Conservation (phyloP, 2,113 vertebrate species). For the Mesembrinibis cayennensis region DNA sequence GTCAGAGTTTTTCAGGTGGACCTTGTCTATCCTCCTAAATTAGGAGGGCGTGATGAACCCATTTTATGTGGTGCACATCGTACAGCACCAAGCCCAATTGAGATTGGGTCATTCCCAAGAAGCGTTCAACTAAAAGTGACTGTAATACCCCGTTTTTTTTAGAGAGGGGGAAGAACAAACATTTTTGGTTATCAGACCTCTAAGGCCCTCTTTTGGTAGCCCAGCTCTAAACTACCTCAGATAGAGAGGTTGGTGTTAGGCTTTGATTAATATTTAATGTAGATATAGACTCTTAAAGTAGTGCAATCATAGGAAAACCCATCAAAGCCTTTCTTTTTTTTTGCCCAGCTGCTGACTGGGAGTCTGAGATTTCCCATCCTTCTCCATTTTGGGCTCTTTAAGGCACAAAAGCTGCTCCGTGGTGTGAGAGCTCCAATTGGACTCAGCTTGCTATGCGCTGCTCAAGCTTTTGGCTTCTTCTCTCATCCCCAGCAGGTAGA, state of each 20-base stretch:
- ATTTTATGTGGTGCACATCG: fast-evolving
- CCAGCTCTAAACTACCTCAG: not conserved
- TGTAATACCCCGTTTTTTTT: fast-evolving
- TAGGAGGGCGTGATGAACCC: fast-evolving
- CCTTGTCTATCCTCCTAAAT: not conserved
- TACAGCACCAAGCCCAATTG: fast-evolving
- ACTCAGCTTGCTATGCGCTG: not conserved
- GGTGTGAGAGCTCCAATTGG: not conserved
- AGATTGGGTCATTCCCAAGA: not conserved
- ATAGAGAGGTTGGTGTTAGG: not conserved
- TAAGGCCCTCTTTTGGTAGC: not conserved
- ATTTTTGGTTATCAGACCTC: not conserved
- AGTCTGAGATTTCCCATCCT: not conserved
- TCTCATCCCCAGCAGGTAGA: not conserved
- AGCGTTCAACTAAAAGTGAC: not conserved
- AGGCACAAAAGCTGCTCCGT: not conserved
- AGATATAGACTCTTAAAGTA: not conserved
- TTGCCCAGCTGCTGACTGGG: not conserved
- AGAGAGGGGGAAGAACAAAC: not conserved
- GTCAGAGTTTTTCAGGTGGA: not conserved
- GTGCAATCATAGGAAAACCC: not conserved
- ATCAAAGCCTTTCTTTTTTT: not conserved
- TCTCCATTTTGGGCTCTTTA: not conserved
- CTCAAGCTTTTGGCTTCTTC: not conserved
- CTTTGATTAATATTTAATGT: not conserved